phyloP scores from a whole-genome alignment of 2,888 invertebrate genomes.

The Pelosia muscerda region DNA sequence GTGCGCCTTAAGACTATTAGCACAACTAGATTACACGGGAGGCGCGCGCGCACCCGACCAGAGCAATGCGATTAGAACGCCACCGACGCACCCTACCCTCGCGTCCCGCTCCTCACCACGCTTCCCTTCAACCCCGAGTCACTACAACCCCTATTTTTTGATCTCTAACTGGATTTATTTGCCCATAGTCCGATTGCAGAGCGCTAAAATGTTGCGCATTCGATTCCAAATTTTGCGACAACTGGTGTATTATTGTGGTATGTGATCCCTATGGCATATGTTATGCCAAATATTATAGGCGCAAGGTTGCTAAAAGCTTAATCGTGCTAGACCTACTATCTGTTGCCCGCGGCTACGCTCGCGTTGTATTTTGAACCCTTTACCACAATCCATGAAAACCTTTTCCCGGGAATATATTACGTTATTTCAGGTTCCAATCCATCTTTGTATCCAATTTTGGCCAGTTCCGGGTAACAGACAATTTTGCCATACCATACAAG shows the following conservation, averaged over 20 bases:
- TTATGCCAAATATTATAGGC: too few relatives aligned
- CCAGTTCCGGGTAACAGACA: too few relatives aligned
- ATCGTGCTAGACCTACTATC: too few relatives aligned
- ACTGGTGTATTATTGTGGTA: not conserved
- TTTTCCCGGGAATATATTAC: too few relatives aligned
- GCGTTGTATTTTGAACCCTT: too few relatives aligned
- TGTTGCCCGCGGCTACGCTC: too few relatives aligned
- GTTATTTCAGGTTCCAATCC: too few relatives aligned
- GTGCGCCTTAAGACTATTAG: conserved; percentile 83
- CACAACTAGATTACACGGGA: conserved; percentile 79
- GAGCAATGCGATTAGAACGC: conserved; percentile 73
- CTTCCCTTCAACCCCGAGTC: conserved; percentile 39
- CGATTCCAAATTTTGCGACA: not conserved
- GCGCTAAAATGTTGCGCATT: conserved; percentile 50
- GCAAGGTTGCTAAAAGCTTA: too few relatives aligned
- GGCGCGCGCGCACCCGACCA: conserved; percentile 78
- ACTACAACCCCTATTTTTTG: conserved; percentile 61
- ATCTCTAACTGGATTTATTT: conserved; percentile 71
- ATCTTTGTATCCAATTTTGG: too few relatives aligned
- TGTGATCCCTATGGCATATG: not conserved
- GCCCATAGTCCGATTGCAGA: conserved; percentile 44
- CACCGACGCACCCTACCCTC: conserved; percentile 38
- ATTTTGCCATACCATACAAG: too few relatives aligned
- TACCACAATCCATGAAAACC: too few relatives aligned
- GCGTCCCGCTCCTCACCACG: conserved; percentile 24